Base-by-base conservation (phyloP, 2,888 invertebrate species). In the Antheraea yamamai region DNA sequence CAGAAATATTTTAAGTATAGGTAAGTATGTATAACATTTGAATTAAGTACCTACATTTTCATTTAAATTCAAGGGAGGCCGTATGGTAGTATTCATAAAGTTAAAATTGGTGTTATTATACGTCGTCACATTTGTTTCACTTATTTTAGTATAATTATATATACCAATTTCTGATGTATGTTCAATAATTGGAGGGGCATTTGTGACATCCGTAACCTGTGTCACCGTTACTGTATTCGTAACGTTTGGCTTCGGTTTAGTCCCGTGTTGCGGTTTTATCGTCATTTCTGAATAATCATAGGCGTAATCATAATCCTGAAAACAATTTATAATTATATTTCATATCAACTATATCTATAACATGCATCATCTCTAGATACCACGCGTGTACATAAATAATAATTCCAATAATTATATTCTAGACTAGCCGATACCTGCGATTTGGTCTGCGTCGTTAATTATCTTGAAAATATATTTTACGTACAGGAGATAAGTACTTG, bases 201-300 rank as follows among this genome's bases (percentile, higher is more conserved):
- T 72, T 61, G 74, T 75, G 12, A 26, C 39, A 18, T 61, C 51
- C 47, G 61, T 58, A 51, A 35, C 58, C 39, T 39, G 35, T 72
- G 47, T 72, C 18, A 58, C 72, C 61, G 18, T 72, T 23, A 61
- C 23, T 61, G 85, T 78, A 72, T 77, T 88, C 68, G 89, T 87
- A 77, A 79, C 81, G 78, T 90, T 92, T 82, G 95, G 94, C 87
- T 91, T 94, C 70, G 88, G 84, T 77, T 93, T 92, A 70, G 92
- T 92, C 78, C 92, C 91, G 83, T 90, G 91, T 79, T 89, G 89
- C 47, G 97, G 97, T 90, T 96, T 97, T 84, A 96, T 92, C 30
- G 97, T 97, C 89, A 97, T 96, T 84, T 97, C 97, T 7, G 96
- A 94, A 83, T 97, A 97, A 87, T 97, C 97, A 86, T 97, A 97